phyloP scores from a whole-genome alignment of 2,888 invertebrate genomes.

The Drosophila paramelanica region DNA sequence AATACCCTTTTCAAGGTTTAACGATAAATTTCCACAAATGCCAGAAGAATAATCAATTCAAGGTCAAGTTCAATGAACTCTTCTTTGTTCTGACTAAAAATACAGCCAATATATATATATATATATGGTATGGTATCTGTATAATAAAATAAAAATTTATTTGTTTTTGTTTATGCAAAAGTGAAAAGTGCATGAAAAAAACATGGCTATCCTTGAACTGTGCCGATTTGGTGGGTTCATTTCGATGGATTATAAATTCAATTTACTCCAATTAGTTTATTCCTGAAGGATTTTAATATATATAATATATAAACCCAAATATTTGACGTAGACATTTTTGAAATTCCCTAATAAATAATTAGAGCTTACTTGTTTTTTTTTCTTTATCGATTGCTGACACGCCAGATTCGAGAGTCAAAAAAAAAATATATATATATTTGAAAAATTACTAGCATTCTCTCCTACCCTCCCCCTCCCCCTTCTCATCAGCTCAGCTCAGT shows the following conservation, averaged over 20 bases:
- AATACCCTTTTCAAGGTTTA: neutral
- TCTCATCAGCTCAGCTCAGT: neutral
- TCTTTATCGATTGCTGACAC: slow-evolving; percentile 43
- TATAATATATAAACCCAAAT: neutral
- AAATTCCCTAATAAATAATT: slow-evolving; percentile 17
- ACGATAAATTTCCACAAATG: slow-evolving; percentile 20
- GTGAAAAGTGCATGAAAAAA: slow-evolving; percentile 4
- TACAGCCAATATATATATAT: neutral
- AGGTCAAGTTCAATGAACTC: slow-evolving; percentile 54
- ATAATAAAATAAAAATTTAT: slow-evolving; percentile 10
- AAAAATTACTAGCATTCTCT: slow-evolving; percentile 24
- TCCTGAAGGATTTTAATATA: neutral
- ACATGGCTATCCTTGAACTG: slow-evolving; percentile 13
- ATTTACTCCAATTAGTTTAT: neutral
- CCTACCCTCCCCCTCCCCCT: neutral
- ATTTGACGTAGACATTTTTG: neutral
- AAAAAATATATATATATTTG: neutral
- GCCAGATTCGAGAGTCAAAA: slow-evolving; percentile 27
- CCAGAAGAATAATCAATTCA: slow-evolving; percentile 23
- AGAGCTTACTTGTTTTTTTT: slow-evolving; percentile 6
- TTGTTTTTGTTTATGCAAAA: slow-evolving; percentile 12
- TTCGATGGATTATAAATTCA: neutral
- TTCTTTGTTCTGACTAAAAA: slow-evolving; percentile 25
- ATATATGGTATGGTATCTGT: slow-evolving; percentile 14
- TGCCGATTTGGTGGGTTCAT: neutral